Conservation (phyloP, 2,113 vertebrate species). For the Promerops cafer region DNA sequence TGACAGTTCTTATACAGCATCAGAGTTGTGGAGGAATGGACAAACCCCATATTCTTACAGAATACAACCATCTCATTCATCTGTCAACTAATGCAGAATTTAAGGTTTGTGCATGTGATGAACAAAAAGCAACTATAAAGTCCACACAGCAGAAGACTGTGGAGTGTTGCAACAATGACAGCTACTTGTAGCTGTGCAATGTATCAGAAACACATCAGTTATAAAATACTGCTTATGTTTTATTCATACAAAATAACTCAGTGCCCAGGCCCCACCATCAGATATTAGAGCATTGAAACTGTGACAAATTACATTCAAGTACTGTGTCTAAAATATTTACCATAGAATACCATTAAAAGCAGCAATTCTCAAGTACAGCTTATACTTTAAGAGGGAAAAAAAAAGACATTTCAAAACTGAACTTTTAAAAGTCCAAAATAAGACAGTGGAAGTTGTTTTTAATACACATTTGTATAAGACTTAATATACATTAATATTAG, state of each 20-base stretch:
- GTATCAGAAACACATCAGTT: not conserved
- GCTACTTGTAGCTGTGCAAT: not conserved
- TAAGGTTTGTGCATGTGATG: not conserved
- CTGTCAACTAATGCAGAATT: not conserved
- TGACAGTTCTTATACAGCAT: not conserved
- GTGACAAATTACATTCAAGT: not conserved
- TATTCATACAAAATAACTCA: conserved; percentile 38
- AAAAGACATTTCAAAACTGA: not conserved
- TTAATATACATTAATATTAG: not conserved
- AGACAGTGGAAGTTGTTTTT: not conserved
- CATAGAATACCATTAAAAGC: not conserved
- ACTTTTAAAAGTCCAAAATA: not conserved
- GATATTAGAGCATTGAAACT: not conserved
- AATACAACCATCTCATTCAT: not conserved
- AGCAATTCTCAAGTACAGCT: not conserved
- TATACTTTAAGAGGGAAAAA: not conserved
- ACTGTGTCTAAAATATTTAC: not conserved
- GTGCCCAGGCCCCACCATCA: not conserved
- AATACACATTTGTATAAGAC: not conserved
- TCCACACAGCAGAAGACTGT: not conserved
- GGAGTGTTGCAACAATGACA: not conserved
- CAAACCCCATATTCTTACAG: not conserved
- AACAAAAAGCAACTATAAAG: not conserved
- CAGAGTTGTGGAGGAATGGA: not conserved
- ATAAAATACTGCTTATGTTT: conserved; percentile 17